phyloP scores from a whole-genome alignment of 2,797 vertebrate species.

The Scyliorhinus canicula region DNA sequence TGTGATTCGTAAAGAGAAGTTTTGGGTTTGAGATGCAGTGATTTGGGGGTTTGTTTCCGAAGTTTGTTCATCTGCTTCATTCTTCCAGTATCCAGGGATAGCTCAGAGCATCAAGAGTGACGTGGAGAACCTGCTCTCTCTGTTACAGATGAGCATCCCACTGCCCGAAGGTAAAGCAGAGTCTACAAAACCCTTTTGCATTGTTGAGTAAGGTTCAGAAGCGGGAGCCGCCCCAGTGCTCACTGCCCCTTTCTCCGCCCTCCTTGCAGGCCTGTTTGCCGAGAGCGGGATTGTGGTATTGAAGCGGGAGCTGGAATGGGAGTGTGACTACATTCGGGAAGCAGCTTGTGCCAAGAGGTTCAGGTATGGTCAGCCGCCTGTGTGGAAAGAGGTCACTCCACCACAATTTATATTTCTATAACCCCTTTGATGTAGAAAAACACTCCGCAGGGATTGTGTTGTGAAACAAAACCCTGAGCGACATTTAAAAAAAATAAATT shows the following conservation, averaged over 20 bases:
- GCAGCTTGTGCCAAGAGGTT: conserved; percentile 22
- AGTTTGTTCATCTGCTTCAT: neutral
- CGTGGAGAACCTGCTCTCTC: conserved; percentile 34
- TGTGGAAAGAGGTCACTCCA: neutral
- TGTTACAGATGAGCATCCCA: conserved; percentile 30
- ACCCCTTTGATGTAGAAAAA: too few relatives aligned
- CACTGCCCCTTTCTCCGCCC: too few relatives aligned
- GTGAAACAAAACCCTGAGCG: neutral
- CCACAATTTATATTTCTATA: neutral
- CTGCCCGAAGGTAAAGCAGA: conserved; percentile 34
- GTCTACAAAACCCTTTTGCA: neutral
- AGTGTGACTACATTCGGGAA: conserved; percentile 37
- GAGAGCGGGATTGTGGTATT: conserved; percentile 15
- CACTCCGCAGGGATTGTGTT: too few relatives aligned
- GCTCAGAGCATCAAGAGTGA: conserved; percentile 39
- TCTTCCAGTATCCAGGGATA: conserved; percentile 32
- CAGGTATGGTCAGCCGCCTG: neutral
- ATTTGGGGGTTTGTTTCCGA: too few relatives aligned
- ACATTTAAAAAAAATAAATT: too few relatives aligned
- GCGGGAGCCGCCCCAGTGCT: neutral
- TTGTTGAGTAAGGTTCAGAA: neutral
- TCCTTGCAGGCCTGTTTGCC: conserved; percentile 25
- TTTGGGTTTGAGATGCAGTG: neutral
- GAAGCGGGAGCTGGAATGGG: conserved; percentile 35
- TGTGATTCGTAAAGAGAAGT: neutral